phyloP scores from a whole-genome alignment of 2,113 vertebrate species.

The Thermophis baileyi region DNA sequence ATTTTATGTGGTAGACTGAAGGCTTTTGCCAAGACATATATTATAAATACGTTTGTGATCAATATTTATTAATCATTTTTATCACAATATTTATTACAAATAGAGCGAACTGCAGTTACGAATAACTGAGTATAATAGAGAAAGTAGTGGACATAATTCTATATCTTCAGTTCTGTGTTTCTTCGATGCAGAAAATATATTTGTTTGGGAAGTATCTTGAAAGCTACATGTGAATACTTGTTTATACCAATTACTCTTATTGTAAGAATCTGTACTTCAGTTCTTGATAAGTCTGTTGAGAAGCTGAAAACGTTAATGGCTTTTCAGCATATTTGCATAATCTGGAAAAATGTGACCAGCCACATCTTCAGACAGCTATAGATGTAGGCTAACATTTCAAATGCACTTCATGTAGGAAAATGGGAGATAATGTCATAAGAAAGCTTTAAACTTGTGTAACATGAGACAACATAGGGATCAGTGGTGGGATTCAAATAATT shows the following conservation, averaged over 20 bases:
- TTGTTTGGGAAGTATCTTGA: background rate
- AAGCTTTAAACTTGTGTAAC: background rate
- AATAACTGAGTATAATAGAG: background rate
- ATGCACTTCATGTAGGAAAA: background rate
- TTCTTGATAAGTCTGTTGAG: background rate
- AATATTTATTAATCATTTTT: background rate
- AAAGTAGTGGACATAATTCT: background rate
- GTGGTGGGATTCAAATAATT: too few species aligned
- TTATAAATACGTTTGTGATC: background rate
- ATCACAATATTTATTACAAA: background rate
- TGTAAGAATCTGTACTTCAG: background rate
- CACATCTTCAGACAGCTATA: background rate
- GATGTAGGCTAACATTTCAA: background rate
- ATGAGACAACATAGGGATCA: background rate
- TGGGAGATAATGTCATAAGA: background rate
- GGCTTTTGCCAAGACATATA: background rate
- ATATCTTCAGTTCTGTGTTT: background rate
- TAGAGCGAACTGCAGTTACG: background rate
- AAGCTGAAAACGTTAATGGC: background rate
- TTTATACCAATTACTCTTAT: background rate
- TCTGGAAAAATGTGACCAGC: background rate
- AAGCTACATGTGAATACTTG: background rate
- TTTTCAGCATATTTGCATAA: background rate
- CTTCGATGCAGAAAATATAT: background rate
- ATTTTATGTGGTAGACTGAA: background rate